Base-by-base conservation (phyloP, 1,140 invertebrate genomes). In the Calliopsis andreniformis region DNA sequence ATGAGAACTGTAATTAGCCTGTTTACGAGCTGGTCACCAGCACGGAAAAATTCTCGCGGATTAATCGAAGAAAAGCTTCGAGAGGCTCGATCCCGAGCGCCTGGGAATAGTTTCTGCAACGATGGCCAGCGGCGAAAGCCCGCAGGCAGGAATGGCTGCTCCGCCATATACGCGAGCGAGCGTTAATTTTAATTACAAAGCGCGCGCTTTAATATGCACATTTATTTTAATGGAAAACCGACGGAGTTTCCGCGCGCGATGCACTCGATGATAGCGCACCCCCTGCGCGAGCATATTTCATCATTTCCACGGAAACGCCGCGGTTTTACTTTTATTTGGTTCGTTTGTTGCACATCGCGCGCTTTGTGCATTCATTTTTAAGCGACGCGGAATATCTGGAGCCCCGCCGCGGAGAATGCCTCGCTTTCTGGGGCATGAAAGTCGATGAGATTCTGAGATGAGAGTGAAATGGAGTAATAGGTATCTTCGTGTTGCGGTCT, bases 1-100 rank as follows among this genome's bases (percentile, higher is more conserved):
- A 82, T 82, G 80, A 79, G 68, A n/a, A 56, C 59, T 58, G 69
- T 83, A 79, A 85, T 82, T 84, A 77, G 66, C 49, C 43, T 62
- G 55, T 56, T 69, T 73, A 67, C 61, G 47, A 30, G 58, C 43
- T 30, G 3, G 18, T n/a, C 23, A 16, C 28, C 0, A 8, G 35
- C 16, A 20, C 16, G 10, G 45, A 18, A 66, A 55, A 73, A 30
- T 66, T 73, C 30, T 66, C 61, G 20, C 14, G 51, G 39, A 51
- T 73, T 66, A 66, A 66, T 32, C 61, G 23, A 23, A 16, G 1
- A 10, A 35, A 0, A 47, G 18, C 18, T 18, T n/a, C 30, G 55
- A 14, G 8, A 20, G 16, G 10, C 8, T 43, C 35, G 55, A 49
- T 35, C 12, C 20, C 43, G 35, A 28, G 28, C 47, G 28, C n/a